phyloP scores from a whole-genome alignment of 1,140 invertebrate genomes.

The Temnothorax curvispinosus region DNA sequence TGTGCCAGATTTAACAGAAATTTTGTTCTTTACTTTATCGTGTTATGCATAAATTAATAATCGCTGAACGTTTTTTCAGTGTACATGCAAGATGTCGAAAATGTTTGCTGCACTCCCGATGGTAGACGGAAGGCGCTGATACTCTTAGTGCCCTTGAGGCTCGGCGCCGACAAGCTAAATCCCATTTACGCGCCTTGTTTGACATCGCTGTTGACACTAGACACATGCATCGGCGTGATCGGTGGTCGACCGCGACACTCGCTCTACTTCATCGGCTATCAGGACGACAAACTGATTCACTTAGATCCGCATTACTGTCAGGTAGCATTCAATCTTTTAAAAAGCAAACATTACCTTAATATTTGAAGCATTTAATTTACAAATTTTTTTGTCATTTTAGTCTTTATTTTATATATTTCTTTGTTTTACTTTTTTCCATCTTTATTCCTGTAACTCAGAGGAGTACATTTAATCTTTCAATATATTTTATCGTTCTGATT shows the following conservation, averaged over 20 bases:
- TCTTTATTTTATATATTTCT: neutral
- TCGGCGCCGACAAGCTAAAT: conserved; percentile 95
- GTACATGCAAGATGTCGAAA: conserved; percentile 90
- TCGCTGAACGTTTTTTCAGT: conserved; percentile 81
- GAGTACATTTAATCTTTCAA: neutral
- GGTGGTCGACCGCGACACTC: conserved; percentile 96
- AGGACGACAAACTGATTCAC: conserved; percentile 96
- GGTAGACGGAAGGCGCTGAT: conserved; percentile 92
- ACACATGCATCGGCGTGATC: conserved; percentile 95
- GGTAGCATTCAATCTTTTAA: neutral
- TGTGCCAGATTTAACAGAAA: neutral
- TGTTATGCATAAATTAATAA: neutral
- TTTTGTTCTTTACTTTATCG: neutral
- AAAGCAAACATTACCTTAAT: neutral
- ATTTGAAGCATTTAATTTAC: neutral
- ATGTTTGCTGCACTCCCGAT: conserved; percentile 87
- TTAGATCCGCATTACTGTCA: conserved; percentile 97
- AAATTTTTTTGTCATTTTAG: neutral
- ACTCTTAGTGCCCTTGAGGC: conserved; percentile 93
- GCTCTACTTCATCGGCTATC: conserved; percentile 96
- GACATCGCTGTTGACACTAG: conserved; percentile 91
- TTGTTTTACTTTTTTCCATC: neutral
- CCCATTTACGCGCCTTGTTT: conserved; percentile 93
- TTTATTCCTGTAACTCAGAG: neutral
- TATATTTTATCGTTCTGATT: neutral